Base-by-base conservation (phyloP, 2,888 invertebrate species). In the Pheosia gnoma region DNA sequence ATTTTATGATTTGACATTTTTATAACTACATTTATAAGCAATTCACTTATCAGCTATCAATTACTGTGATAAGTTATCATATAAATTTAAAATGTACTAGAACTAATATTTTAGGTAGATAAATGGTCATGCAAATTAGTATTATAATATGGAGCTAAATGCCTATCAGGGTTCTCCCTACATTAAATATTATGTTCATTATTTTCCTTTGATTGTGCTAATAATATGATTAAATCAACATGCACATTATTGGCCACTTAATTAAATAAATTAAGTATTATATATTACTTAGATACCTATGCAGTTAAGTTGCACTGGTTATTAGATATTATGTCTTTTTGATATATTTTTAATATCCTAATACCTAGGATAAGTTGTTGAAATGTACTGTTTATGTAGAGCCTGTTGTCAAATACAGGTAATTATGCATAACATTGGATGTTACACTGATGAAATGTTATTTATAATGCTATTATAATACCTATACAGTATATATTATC, bases 1-100 rank as follows among this genome's bases (percentile, higher is more conserved):
- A n/a, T n/a, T 45, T 47, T n/a, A 47, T 47, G 47, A 47, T n/a
- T n/a, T n/a, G 5, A 47, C 11, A 47, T 1, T 9, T 47, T 8
- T 25, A 25, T 25, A 25, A 25, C 9, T 43, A 43, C 8, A 43
- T 43, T 3, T 43, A 9, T 9, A n/a, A 36, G 36, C 2, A 52
- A 38, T 54, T 39, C n/a, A 39, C 55, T 55, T 55, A 55, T 55
- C 55, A 55, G 55, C 39, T 55, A 55, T 39, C 13, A 11, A 11
- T 53, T 36, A 53, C 38, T 10, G 9, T 53, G 53, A 53, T 53
- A 53, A 53, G 9, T 36, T 37, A 10, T 10, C 37, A 11, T 53
- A 11, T 4, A 37, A 4, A 37, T 52, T 53, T 53, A 53, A 37
- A 53, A 4, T 37, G 53, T 37, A 37, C 10, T 38, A 36, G 38